Base-by-base conservation (phyloP, 2,797 vertebrate species). In the Todus mexicanus region DNA sequence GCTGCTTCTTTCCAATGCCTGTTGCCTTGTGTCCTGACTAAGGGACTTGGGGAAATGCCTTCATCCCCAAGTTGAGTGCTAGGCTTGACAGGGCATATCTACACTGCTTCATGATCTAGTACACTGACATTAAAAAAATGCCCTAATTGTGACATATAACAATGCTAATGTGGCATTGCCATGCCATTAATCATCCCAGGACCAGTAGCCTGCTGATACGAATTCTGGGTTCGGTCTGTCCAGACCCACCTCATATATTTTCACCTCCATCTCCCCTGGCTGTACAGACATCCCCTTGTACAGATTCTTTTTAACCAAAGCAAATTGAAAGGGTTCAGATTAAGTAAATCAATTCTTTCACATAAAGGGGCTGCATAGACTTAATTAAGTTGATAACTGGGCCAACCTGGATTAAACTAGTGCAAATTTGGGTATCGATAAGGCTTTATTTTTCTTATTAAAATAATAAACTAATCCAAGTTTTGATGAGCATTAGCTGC, bases 361-460 rank as follows among this genome's bases (percentile, higher is more conserved):
- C 72, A 71, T 71, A 73, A 70, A 85, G 35, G 61, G 27, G 35
- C 31, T 91, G 71, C 68, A 76, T 51, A 94, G 83, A 88, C 85
- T 87, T 94, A 91, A 94, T 92, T 93, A 94, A 72, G 91, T 61
- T 71, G 77, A 48, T 94, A 92, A 81, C 37, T 94, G 77, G 77
- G 80, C 76, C 91, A 93, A 88, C 45, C 19, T 88, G 60, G 76
- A 90, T 88, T 90, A 87, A 94, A 90, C 51, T 66, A 77, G 60
- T 60, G 25, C 33, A 84, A 84, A 83, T 81, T 66, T 90, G 51
- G 40, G 51, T 64, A 75, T 64, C 73, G 51, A 64, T 25, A 84
- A 88, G 11, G 53, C 22, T 72, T 83, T 69, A 6, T 85, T 79
- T 92, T 79, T 59, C 50, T 63, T 79, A 68, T 31, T 83, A 77